Evolutionary conservation across 2,888 invertebrate genomes (phyloP), one percentile per base, ranked within the genome.

Genomic region (Ormyrus nitidulus): DNA sequence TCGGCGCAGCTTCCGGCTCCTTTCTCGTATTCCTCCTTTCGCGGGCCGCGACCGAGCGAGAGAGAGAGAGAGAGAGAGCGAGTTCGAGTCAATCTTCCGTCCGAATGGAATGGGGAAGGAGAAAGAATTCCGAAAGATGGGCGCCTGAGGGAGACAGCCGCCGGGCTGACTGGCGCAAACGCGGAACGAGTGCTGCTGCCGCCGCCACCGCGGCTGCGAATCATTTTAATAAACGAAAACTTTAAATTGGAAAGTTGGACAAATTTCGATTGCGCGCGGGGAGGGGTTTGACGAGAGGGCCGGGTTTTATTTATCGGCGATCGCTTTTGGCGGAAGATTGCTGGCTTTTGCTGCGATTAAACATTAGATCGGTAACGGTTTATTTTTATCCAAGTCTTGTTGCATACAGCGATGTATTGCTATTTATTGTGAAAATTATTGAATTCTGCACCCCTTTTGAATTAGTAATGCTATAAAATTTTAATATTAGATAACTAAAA

Each of bases 181-280:
- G 46, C 1, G 34, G 34, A 10, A 49, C 66, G 7, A 51, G 34
- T 10, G 54, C 51, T 10, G 54, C 51, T 3, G 34, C 0, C 34
- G 34, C 34, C 34, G 34, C 34, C 13, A 13, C 13, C 49, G 2
- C 6, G 62, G 56, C 65, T 49, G 65, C 64, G 72, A 69, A 76
- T 81, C 69, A 81, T 79, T 81, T 79, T 79, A 81, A 81, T 79
- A 79, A 79, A 79, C 73, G 81, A 70, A 81, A 81, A 77, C 44
- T 81, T 79, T 69, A 69, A 64, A 79, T 81, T 76, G 79, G 76
- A 78, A 81, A 79, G 75, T 76, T 59, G n/a, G 34, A 34, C 34
- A 4, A 34, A 34, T 34, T 34, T 34, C 34, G 34, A 34, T 34
- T 0, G 2, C 34, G 34, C 34, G 34, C 34, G 34, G 34, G 34